phyloP scores from a whole-genome alignment of 2,888 invertebrate genomes.

The Salpingus planirostris region DNA sequence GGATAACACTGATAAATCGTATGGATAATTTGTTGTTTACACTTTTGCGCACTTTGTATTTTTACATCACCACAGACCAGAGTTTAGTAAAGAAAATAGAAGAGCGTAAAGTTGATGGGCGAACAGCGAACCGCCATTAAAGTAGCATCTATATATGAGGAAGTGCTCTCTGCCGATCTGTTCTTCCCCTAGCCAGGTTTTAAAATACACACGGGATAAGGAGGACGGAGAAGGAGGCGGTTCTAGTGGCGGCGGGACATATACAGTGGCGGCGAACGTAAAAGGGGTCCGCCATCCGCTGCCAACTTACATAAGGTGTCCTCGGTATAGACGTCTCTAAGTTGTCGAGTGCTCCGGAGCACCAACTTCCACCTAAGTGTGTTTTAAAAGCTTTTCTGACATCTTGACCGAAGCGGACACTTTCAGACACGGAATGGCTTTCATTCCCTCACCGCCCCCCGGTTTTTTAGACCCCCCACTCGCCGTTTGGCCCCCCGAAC shows the following conservation, averaged over 20 bases:
- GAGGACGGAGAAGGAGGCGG: too few relatives aligned
- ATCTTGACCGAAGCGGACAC: slow-evolving; percentile 45
- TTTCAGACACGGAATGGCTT: slow-evolving; percentile 44
- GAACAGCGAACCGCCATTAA: slow-evolving; percentile 34
- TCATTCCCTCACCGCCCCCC: slow-evolving; percentile 34
- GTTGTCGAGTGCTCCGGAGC: slow-evolving; percentile 11
- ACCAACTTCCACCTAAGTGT: slow-evolving; percentile 32
- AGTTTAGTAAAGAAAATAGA: too few relatives aligned
- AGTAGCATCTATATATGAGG: slow-evolving; percentile 26
- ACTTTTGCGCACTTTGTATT: too few relatives aligned
- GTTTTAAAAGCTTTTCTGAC: slow-evolving; percentile 46
- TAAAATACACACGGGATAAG: slow-evolving; percentile 35
- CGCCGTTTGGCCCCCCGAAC: too few relatives aligned
- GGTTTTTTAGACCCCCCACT: too few relatives aligned
- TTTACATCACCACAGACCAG: too few relatives aligned
- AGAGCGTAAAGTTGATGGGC: not conserved
- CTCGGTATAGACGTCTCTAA: slow-evolving; percentile 7
- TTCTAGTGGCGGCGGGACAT: too few relatives aligned
- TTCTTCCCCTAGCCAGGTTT: too few relatives aligned
- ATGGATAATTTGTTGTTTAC: too few relatives aligned
- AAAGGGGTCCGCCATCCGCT: slow-evolving; percentile 28
- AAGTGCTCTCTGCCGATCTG: slow-evolving; percentile 33
- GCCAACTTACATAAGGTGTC: slow-evolving; percentile 19
- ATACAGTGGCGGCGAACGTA: too few relatives aligned
- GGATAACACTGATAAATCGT: too few relatives aligned